Percentiles rank a stretch among this genome's conserved stretches.
These are phyloP conservation scores for Lepidonotus clava DNA, from an alignment of 2,888 invertebrate species.

Conservation along the genomic window DNA sequence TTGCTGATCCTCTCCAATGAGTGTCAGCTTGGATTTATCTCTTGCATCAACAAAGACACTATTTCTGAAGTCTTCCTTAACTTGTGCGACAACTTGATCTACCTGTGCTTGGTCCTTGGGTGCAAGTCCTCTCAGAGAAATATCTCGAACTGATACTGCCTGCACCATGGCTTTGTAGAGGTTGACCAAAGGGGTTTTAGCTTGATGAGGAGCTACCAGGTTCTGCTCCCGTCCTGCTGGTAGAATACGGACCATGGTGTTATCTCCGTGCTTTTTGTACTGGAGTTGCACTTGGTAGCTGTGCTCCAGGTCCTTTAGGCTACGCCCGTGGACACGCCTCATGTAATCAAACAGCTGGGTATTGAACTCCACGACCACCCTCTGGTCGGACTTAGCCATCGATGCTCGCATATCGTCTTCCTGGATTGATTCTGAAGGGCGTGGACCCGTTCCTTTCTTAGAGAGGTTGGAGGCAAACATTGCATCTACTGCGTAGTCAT, in stretches of 20 bases:
- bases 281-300: conserved; percentile 48
- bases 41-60: not conserved
- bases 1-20: not conserved
- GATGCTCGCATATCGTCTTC: not conserved
- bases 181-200: conserved; percentile 21
- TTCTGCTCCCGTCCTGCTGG: not conserved
- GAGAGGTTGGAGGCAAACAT: not conserved
- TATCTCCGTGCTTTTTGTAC: conserved; percentile 46
- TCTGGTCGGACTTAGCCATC: not conserved
- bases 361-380: conserved; percentile 38
- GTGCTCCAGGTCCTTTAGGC: conserved; percentile 39
- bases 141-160: not conserved
- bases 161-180: not conserved
- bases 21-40: not conserved
- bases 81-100: not conserved
- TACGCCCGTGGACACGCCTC: conserved; percentile 17
- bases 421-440: not conserved
- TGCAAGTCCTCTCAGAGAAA: not conserved
- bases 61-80: conserved; percentile 1
- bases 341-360: conserved; percentile 51
- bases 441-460: not conserved
- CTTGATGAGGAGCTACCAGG: conserved; percentile 21
- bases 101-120: not conserved
- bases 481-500: not conserved
- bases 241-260: conserved; percentile 21